Conservation (phyloP, 2,888 invertebrate genomes). For the Pachycephus smyrnensis region DNA sequence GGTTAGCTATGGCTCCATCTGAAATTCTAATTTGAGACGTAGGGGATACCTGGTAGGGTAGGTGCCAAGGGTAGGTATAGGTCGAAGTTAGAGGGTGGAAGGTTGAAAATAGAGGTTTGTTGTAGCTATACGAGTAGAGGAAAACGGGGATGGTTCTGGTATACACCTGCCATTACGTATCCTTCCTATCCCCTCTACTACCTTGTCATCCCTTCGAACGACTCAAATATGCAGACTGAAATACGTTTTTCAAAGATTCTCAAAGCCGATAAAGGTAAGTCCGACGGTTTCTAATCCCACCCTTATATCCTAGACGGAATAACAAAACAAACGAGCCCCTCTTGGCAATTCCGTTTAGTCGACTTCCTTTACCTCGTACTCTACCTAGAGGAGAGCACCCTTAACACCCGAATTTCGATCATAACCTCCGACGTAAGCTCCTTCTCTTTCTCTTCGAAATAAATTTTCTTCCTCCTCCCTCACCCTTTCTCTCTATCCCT, state of each 20-base stretch:
- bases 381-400: background rate
- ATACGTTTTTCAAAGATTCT: constrained; percentile 39
- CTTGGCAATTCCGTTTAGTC: background rate
- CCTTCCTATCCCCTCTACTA: constrained; percentile 25
- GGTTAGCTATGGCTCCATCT: constrained; percentile 40
- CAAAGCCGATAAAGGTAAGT: constrained; percentile 31
- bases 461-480: background rate
- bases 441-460: background rate
- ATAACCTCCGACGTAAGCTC: background rate
- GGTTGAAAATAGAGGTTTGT: background rate
- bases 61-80: background rate
- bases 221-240: constrained; percentile 42
- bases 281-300: constrained; percentile 28
- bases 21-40: constrained; percentile 55
- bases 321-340: constrained; percentile 35
- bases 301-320: constrained; percentile 37
- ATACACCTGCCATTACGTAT: background rate
- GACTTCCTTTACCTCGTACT: background rate
- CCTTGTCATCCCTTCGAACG: constrained; percentile 8
- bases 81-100: background rate
- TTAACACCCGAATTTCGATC: background rate
- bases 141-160: background rate
- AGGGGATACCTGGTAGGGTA: background rate
- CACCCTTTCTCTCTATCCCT: background rate
- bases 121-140: background rate